phyloP scores from a whole-genome alignment of 2,888 invertebrate genomes.

The Chloromyia formosa region DNA sequence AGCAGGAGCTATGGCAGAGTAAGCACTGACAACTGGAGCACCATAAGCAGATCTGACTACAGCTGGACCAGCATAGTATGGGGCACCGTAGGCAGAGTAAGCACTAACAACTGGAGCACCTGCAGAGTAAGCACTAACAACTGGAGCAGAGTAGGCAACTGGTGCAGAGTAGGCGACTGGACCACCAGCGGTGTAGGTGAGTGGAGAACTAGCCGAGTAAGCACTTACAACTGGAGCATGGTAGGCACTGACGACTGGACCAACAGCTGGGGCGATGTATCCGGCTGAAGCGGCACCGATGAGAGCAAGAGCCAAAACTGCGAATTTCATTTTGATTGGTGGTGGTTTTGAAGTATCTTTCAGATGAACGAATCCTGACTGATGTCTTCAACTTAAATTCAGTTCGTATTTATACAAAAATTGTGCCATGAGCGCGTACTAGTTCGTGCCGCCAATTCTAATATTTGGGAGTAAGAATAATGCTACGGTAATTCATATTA shows the following conservation, averaged over 20 bases:
- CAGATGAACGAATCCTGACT: conserved; percentile 14
- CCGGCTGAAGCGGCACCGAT: conserved; percentile 29
- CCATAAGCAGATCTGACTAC: conserved; percentile 1
- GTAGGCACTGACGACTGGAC: not conserved
- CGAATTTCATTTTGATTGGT: conserved; percentile 23
- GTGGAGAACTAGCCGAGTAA: not conserved
- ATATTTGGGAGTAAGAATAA: not conserved
- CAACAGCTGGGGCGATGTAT: not conserved
- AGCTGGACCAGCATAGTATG: not conserved
- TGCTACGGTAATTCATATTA: not conserved
- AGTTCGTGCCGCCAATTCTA: not conserved
- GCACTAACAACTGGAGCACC: not conserved
- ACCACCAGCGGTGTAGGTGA: not conserved
- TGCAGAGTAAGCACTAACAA: not conserved
- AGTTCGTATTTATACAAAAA: conserved; percentile 12
- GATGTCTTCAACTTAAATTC: not conserved
- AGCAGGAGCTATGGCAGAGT: not conserved
- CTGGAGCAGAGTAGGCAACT: conserved; percentile 16
- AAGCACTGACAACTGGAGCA: not conserved
- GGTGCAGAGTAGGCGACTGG: not conserved
- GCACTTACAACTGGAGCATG: not conserved
- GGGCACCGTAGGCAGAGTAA: conserved; percentile 5
- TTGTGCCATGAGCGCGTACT: not conserved
- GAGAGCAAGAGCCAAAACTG: conserved; percentile 16
- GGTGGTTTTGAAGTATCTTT: not conserved